Evolutionary conservation across 2,113 vertebrate species (phyloP), one percentile per base, ranked within the genome.

Genomic region (Tragelaphus buxtoni): DNA sequence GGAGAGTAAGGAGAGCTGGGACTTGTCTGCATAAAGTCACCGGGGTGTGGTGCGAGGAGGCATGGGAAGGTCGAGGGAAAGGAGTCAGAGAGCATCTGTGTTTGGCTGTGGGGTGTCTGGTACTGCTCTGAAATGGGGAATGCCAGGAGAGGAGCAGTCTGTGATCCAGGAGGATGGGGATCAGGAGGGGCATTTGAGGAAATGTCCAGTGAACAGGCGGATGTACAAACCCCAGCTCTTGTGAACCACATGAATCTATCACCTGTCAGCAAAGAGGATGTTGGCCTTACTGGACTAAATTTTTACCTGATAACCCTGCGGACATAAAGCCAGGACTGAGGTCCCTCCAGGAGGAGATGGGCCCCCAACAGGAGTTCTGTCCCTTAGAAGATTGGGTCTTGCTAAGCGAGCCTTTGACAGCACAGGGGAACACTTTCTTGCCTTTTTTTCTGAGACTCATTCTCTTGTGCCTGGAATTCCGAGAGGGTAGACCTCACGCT

Each of bases 181-280:
- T 5, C 24, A 9, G 5, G 42, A 60, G 32, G 3, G 45, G 63
- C 49, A 11, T 56, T 24, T 49, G 55, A 80, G 28, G 82, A 20
- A 61, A 51, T 22, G 9, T 80, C 53, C 45, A 8, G 0, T 4
- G 26, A 55, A 11, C 30, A 39, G 26, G 2, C 17, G 5, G 24
- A 4, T 20, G 24, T 84, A 24, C 35, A 85, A 88, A 63, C 11
- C 32, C 28, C 32, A 22, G 1, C 17, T 80, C 55, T 49, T 76
- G 30, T 39, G 51, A 39, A 47, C 30, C 45, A 2, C 9, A 8
- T 0, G 0, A 42, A n/a, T 4, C 28, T 9, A 28, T 28, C 39
- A 2, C 51, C 20, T 35, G 16, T 63, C 7, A 7, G 35, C 32
- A 72, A 81, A 47, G 47, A n/a, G 72, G 60, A 12, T 12, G 2